Base-by-base conservation (phyloP, 1,140 invertebrate genomes). In the Procambarus virginalis region DNA sequence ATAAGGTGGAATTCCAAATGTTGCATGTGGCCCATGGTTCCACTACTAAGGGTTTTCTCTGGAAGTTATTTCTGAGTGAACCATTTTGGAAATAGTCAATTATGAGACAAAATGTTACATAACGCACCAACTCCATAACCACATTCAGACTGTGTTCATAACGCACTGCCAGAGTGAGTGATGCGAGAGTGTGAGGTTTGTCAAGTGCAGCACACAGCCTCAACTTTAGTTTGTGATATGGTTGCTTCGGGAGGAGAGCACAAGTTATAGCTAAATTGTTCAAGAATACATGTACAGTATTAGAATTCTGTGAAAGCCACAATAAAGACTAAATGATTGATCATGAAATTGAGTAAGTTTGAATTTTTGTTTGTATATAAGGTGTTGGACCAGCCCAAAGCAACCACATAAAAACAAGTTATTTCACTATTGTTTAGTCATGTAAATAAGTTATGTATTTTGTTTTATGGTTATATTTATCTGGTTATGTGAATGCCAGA, bases 131-230 rank as follows among this genome's bases (percentile, higher is more conserved):
- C 77, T 51, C 76, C 79, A 90, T 81, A 85, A 51, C 83, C 76
- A 85, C 84, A 85, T 89, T 89, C 60, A 89, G 83, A 85, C 78
- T 90, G 89, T 90, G 89, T 90, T 90, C 89, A 90, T 58, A n/a
- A 46, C 55, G 58, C 89, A 90, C 89, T 90, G 89, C 89, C 89
- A 90, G 78, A 80, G 78, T 86, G 64, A 86, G 58, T 58, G 89
- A 85, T 60, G 51, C 46, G 45, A 55, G 82, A 55, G 55, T 84
- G 81, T 46, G 76, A 79, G 73, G 73, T 83, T 89, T 83, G 88
- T 78, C 73, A 46, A 45, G 64, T 81, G 48, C 60, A 55, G 10
- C 45, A 14, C 46, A 49, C 88, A n/a, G 81, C 81, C 64, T 77
- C 76, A 77, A 76, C 70, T 84, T 89, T 64, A 84, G 80, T 77